phyloP scores from a whole-genome alignment of 2,113 vertebrate species.

The Grammomys surdaster region DNA sequence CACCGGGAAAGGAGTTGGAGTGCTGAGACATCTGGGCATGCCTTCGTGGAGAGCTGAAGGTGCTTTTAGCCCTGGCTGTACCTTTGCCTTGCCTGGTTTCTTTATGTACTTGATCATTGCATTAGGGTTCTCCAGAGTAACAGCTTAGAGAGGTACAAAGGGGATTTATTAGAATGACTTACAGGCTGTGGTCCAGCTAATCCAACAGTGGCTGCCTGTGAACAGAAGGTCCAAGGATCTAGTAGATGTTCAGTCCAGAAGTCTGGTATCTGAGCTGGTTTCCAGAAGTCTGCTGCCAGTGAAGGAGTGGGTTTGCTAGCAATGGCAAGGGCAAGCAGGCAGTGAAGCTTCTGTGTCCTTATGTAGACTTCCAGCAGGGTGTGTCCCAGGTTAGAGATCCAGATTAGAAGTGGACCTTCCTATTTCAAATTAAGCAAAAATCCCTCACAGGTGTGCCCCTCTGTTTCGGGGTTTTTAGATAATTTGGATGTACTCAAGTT shows the following conservation, averaged over 20 bases:
- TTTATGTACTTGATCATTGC: slow-evolving; percentile 22
- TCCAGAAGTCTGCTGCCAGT: not conserved
- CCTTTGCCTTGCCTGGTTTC: slow-evolving; percentile 29
- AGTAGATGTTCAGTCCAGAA: not conserved
- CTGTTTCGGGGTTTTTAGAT: not conserved
- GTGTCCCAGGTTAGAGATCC: not conserved
- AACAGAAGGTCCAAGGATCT: not conserved
- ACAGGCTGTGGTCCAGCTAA: not conserved
- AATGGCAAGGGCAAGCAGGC: not conserved
- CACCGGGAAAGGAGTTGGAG: not conserved
- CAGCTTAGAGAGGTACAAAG: not conserved
- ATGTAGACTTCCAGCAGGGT: not conserved
- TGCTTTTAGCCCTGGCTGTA: not conserved
- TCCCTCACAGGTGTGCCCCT: not conserved
- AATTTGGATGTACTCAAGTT: not conserved
- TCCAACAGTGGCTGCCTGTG: not conserved
- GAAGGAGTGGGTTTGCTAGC: not conserved
- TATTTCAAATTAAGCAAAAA: not conserved
- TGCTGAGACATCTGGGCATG: not conserved
- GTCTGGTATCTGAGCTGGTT: not conserved
- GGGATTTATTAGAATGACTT: not conserved
- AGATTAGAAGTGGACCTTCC: not conserved
- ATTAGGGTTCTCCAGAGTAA: not conserved
- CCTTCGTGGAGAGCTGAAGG: not conserved
- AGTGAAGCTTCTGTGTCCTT: not conserved